phyloP scores from a whole-genome alignment of 2,797 vertebrate species.

The Eulemur albifrons region DNA sequence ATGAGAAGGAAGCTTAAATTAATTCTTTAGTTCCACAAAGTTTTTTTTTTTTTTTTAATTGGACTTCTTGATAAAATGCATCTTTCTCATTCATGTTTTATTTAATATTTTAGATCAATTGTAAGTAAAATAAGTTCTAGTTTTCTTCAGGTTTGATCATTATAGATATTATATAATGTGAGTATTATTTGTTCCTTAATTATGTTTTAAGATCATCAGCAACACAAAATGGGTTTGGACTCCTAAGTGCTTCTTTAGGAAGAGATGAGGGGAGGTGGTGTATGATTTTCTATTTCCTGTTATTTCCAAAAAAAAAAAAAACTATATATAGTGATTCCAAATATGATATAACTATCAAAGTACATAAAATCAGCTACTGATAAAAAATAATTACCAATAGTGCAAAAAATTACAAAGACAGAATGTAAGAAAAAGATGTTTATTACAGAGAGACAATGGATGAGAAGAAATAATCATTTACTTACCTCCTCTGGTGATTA shows the following conservation, averaged over 20 bases:
- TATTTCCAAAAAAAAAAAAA: background rate
- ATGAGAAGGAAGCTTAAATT: background rate
- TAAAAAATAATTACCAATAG: background rate
- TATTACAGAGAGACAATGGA: background rate
- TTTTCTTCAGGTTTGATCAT: background rate
- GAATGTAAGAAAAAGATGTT: background rate
- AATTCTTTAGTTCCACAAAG: background rate
- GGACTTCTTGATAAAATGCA: background rate
- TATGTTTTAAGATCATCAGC: background rate
- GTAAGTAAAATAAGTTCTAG: background rate
- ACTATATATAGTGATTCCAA: background rate
- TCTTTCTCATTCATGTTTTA: background rate
- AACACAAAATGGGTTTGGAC: background rate
- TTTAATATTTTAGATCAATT: background rate
- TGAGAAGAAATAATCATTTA: background rate
- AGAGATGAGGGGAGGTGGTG: background rate
- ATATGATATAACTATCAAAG: background rate
- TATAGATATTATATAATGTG: background rate
- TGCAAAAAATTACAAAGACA: background rate
- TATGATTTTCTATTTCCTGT: background rate
- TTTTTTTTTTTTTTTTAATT: background rate
- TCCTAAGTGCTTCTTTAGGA: background rate
- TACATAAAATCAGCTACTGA: background rate
- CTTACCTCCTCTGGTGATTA: background rate
- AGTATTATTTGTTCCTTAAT: background rate